These are phyloP conservation scores for Malurus alboscapulatus DNA, from an alignment of 2,113 vertebrate species.

Conservation along the genomic window DNA sequence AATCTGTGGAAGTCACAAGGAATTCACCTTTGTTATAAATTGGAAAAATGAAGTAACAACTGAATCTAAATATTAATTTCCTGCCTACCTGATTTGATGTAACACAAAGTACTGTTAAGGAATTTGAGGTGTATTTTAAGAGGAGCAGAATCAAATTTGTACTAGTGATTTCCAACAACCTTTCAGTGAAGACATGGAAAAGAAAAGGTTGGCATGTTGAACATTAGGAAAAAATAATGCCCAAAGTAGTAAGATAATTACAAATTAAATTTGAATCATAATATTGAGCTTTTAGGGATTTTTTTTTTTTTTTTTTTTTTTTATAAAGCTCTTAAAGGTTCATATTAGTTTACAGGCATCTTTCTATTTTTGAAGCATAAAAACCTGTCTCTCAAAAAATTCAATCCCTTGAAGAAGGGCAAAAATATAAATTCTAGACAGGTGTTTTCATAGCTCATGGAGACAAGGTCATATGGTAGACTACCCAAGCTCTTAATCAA, in stretches of 20 bases:
- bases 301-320: background rate
- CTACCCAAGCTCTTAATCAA: background rate
- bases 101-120: background rate
- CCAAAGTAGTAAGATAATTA: background rate
- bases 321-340: background rate
- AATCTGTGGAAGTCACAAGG: background rate
- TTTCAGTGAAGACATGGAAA: background rate
- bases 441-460: background rate
- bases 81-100: background rate
- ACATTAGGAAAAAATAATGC: accelerated
- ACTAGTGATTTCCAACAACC: background rate
- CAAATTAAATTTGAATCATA: background rate
- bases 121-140: background rate
- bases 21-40: background rate
- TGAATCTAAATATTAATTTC: background rate
- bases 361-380: background rate
- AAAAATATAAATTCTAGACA: background rate
- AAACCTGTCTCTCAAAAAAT: background rate
- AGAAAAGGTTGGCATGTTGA: background rate
- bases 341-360: background rate
- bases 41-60: background rate
- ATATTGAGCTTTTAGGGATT: background rate
- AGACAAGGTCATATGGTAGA: background rate
- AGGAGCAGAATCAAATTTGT: background rate
- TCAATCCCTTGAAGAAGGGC: background rate